A percentile compares a stretch with the other conserved stretches of the same genome.
Evolutionary conservation across 2,113 vertebrate genomes (phyloP).

Genomic region (Marmota monax): DNA sequence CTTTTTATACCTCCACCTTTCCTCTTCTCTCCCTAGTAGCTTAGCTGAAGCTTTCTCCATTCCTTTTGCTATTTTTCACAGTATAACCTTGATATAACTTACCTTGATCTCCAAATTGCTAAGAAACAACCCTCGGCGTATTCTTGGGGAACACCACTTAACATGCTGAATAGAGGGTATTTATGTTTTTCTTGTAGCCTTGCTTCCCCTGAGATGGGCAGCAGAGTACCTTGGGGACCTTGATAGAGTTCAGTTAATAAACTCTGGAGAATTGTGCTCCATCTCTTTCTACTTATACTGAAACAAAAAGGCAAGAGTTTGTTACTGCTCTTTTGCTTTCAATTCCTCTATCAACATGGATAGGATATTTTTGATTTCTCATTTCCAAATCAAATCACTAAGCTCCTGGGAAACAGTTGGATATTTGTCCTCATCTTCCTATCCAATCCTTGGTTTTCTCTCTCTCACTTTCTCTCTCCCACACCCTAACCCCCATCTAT

Average conservation of each 20-base stretch:
- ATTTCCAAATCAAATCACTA: not conserved
- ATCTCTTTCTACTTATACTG: not conserved
- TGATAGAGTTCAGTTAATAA: not conserved
- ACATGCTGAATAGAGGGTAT: not conserved
- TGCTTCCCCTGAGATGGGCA: not conserved
- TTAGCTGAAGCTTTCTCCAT: not conserved
- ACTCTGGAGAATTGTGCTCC: not conserved
- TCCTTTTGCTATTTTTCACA: not conserved
- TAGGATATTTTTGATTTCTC: not conserved
- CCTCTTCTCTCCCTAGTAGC: not conserved
- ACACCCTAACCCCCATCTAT: not conserved
- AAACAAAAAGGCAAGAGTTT: not conserved
- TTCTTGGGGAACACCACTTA: not conserved
- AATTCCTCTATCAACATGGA: not conserved
- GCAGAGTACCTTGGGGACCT: not conserved
- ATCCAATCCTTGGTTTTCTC: not conserved
- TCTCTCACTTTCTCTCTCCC: too few relatives aligned
- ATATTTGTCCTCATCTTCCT: not conserved
- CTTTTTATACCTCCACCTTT: not conserved
- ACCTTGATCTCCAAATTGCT: not conserved
- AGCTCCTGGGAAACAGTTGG: not conserved
- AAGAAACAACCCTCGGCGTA: not conserved
- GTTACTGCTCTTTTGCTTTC: not conserved
- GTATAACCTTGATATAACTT: not conserved
- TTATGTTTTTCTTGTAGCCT: not conserved